These are phyloP conservation scores for Torymus aiolomorphi DNA, from an alignment of 2,888 invertebrate species.

Conservation along the genomic window DNA sequence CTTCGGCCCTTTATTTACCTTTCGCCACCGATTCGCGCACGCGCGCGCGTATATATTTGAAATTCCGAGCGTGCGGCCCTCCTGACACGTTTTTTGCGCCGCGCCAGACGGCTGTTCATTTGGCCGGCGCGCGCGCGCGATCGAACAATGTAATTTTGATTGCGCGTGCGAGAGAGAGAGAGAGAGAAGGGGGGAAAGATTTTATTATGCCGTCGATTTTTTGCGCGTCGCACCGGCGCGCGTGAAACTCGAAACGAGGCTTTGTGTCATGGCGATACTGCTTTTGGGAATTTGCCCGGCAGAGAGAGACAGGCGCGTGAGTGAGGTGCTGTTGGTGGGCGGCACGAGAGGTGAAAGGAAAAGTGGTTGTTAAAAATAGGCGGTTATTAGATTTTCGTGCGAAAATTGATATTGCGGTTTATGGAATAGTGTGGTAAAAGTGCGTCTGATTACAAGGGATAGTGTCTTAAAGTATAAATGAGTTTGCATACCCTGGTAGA, in stretches of 20 bases:
- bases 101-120: conserved; percentile 12
- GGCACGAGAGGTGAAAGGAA: too few species aligned
- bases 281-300: background rate
- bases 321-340: background rate
- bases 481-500: too few species aligned
- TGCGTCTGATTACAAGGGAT: too few species aligned
- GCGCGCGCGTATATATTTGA: background rate
- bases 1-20: conserved; percentile 8
- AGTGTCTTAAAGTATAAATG: too few species aligned
- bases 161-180: conserved; percentile 18
- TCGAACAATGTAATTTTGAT: conserved; percentile 54
- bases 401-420: too few species aligned
- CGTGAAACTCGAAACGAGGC: conserved; percentile 37
- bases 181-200: background rate
- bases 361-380: too few species aligned
- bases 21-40: background rate
- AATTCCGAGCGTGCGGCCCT: conserved; percentile 32
- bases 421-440: too few species aligned
- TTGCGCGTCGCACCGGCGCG: background rate
- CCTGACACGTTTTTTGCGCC: conserved; percentile 3
- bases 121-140: background rate
- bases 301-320: conserved; percentile 35
- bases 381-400: too few species aligned
- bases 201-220: conserved; percentile 29
- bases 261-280: conserved; percentile 41